Conservation (phyloP, 2,888 invertebrate genomes). For the Nysson spinosus region DNA sequence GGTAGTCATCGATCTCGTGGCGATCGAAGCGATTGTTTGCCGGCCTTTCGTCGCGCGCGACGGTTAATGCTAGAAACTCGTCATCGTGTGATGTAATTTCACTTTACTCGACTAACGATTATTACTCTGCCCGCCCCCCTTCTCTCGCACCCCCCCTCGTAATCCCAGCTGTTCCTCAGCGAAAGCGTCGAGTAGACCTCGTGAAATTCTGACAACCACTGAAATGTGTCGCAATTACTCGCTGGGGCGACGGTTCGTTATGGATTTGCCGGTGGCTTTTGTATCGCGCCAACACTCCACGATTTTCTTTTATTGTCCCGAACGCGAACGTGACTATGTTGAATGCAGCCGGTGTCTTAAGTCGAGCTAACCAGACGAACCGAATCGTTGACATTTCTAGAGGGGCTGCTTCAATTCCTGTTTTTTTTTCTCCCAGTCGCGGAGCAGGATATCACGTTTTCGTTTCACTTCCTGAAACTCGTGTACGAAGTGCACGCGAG, state of each 20-base stretch:
- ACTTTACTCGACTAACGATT: slow-evolving; percentile 48
- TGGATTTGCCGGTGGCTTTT: slow-evolving; percentile 26
- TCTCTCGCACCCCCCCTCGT: slow-evolving; percentile 4
- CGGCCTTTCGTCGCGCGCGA: no score
- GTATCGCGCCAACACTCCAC: slow-evolving; percentile 23
- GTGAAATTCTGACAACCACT: slow-evolving; percentile 55
- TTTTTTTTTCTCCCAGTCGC: no score
- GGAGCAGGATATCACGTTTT: no score
- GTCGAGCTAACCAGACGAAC: slow-evolving; percentile 1
- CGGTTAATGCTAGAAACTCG: slow-evolving; percentile 45
- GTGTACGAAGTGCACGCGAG: no score
- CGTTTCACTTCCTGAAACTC: no score
- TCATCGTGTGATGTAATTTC: slow-evolving; percentile 48
- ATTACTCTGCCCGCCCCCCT: slow-evolving; percentile 20
- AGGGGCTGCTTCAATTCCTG: no score
- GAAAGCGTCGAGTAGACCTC: slow-evolving; percentile 51
- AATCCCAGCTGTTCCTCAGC: slow-evolving; percentile 30
- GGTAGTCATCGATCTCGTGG: slow-evolving; percentile 21
- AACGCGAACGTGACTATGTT: slow-evolving; percentile 34
- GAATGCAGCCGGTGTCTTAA: slow-evolving; percentile 21
- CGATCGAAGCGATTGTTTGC: slow-evolving; percentile 26
- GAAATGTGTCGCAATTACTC: slow-evolving; percentile 56
- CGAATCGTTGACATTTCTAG: background rate
- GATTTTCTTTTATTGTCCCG: slow-evolving; percentile 42
- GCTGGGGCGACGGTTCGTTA: slow-evolving; percentile 26